Percentiles rank a stretch among this genome's conserved stretches.
Conservation (phyloP, 1,140 invertebrate species). For the Psilanteris sp. region DNA sequence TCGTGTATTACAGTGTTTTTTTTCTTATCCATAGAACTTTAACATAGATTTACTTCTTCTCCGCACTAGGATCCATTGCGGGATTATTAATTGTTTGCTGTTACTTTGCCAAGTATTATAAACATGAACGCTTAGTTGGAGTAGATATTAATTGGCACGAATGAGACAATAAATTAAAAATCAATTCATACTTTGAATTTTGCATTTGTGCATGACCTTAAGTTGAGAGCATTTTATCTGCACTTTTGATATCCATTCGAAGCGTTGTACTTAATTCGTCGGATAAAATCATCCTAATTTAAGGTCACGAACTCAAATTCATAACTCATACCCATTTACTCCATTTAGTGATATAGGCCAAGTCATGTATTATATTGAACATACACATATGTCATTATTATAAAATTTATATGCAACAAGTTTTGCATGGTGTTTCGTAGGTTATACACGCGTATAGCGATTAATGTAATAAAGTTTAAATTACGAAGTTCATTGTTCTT, state of each 20-base stretch:
- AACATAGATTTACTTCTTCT: constrained; percentile 62
- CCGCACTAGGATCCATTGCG: constrained; percentile 60
- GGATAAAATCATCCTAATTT: constrained; percentile 53
- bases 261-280: constrained; percentile 40
- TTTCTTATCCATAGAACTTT: constrained; percentile 70
- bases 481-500: constrained; percentile 20
- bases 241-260: constrained; percentile 42
- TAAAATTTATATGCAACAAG: constrained; percentile 52
- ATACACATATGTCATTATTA: constrained; percentile 35
- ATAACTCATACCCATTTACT: constrained; percentile 23
- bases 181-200: no score
- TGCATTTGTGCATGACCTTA: constrained; percentile 59
- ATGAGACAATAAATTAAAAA: constrained; percentile 19
- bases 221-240: constrained; percentile 59
- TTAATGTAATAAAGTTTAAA: constrained; percentile 43
- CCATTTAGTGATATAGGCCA: constrained; percentile 26
- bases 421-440: constrained; percentile 48
- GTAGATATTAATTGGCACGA: constrained; percentile 60
- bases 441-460: constrained; percentile 33
- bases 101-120: constrained; percentile 48
- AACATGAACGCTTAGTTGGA: constrained; percentile 47
- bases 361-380: constrained; percentile 50
- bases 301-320: constrained; percentile 34
- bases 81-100: constrained; percentile 47
- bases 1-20: constrained; percentile 74